Percentiles rank a stretch among this genome's conserved stretches.
These are phyloP conservation scores for Bombus consobrinus DNA, from an alignment of 1,140 invertebrate genomes.

Conservation along the genomic window DNA sequence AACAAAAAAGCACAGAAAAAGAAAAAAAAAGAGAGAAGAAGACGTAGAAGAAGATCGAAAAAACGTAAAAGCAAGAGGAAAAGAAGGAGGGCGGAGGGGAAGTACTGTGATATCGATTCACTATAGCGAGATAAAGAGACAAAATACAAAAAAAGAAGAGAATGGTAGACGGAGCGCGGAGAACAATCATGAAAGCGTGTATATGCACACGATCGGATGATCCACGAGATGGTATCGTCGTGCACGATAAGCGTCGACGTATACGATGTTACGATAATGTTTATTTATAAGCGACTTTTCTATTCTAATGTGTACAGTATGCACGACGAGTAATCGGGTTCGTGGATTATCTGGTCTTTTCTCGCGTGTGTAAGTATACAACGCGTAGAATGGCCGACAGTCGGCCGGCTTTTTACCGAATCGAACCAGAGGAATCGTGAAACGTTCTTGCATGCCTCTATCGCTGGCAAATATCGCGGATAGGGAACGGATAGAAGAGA, in stretches of 20 bases:
- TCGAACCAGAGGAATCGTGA: not conserved
- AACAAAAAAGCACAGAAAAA: not conserved
- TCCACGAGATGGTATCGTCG: conserved; percentile 26
- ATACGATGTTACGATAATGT: conserved; percentile 51
- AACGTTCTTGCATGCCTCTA: not conserved
- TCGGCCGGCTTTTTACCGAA: not conserved
- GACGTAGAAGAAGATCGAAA: not conserved
- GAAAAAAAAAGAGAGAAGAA: not conserved
- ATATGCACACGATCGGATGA: conserved; percentile 18
- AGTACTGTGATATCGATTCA: conserved; percentile 40
- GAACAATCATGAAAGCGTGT: conserved; percentile 15
- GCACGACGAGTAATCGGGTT: conserved; percentile 6
- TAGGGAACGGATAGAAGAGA: not conserved
- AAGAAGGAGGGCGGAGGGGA: not conserved
- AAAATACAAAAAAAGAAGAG: not conserved
- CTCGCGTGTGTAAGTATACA: not conserved
- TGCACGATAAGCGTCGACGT: conserved; percentile 26
- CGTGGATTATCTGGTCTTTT: conserved; percentile 31
- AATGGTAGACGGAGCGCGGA: not conserved
- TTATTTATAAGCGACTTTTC: conserved; percentile 54
- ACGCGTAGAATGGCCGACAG: not conserved
- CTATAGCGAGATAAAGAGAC: conserved; percentile 13
- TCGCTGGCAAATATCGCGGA: conserved; percentile 10
- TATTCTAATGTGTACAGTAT: conserved; percentile 50
- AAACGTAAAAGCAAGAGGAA: not conserved